A percentile compares a stretch with the other conserved stretches of the same genome.
Evolutionary conservation across 2,888 invertebrate genomes (phyloP).

Genomic region (Osmoderma eremita): DNA sequence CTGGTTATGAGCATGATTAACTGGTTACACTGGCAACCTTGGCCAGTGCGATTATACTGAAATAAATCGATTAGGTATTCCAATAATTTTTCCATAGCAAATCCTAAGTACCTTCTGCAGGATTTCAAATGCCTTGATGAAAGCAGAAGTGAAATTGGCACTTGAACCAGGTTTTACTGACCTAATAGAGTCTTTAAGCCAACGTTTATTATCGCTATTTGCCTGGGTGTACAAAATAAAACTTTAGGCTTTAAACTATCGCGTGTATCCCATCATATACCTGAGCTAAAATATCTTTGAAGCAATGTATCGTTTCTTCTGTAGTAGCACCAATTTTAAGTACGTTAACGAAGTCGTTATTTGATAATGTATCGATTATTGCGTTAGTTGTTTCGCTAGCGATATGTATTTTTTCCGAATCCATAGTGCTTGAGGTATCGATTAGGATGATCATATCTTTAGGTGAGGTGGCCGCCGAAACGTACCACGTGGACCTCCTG

Average conservation of each 20-base stretch:
- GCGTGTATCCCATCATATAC: slow-evolving; percentile 61
- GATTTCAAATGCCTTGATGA: slow-evolving; percentile 92
- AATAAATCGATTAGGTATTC: slow-evolving; percentile 47
- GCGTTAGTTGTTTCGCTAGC: slow-evolving; percentile 89
- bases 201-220: slow-evolving; percentile 82
- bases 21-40: slow-evolving; percentile 95
- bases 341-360: slow-evolving; percentile 97
- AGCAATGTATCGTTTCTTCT: slow-evolving; percentile 88
- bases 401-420: slow-evolving; percentile 83
- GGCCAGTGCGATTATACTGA: slow-evolving; percentile 83
- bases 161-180: slow-evolving; percentile 80
- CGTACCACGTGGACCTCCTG: slow-evolving; percentile 94
- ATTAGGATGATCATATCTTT: slow-evolving; percentile 96
- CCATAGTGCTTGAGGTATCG: slow-evolving; percentile 91
- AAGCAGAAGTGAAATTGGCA: slow-evolving; percentile 91
- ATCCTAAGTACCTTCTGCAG: slow-evolving; percentile 84
- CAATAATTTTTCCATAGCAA: slow-evolving; percentile 61
- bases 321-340: slow-evolving; percentile 88
- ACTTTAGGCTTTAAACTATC: background rate
- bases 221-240: slow-evolving; percentile 68
- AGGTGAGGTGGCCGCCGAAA: slow-evolving; percentile 95
- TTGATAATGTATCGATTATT: slow-evolving; percentile 92
- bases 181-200: slow-evolving; percentile 80
- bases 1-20: slow-evolving; percentile 98
- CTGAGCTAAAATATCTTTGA: slow-evolving; percentile 89